Evolutionary conservation across 2,797 vertebrate species (phyloP), one percentile per base, ranked within the genome.

Genomic region (Cyprinella venusta): DNA sequence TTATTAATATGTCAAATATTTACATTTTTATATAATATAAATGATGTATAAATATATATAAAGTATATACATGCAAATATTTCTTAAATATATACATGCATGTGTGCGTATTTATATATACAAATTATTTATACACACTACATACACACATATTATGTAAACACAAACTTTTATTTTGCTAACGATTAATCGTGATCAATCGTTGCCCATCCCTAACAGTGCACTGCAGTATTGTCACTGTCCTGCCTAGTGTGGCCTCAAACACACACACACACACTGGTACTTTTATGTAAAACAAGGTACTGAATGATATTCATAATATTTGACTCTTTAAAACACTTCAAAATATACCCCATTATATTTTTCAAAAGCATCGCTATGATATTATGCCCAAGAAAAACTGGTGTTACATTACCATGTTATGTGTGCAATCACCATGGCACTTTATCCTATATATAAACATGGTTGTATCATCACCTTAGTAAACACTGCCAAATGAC

Each of bases 191-290:
- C n/a, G n/a, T n/a, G n/a, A n/a, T n/a, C n/a, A n/a, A n/a, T n/a
- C n/a, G n/a, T n/a, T n/a, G n/a, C n/a, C n/a, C n/a, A n/a, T n/a
- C n/a, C n/a, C n/a, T n/a, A n/a, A n/a, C 40, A 36, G 36, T 36
- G 8, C 68, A 69, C 65, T 36, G 76, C 61, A 78, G 61, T 78
- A 78, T n/a, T 65, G 76, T 65, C 19, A 21, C 26, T 65, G 61
- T 50, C 63, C 42, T 50, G 61, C 76, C 65, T 26, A 78, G 76
- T 65, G 61, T 18, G 38, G 9, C 61, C 59, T 76, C 40, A 45
- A 40, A 0, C 33, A 38, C 42, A 65, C 40, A 42, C 74, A 3
- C 18, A 10, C 8, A n/a, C 8, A 9, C 4, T 2, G 3, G 8
- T 19, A 52, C 50, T 52, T 18, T 50, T 19, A 52, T 7, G 3